Base-by-base conservation (phyloP, 2,113 vertebrate genomes). In the Paralichthys olivaceus region DNA sequence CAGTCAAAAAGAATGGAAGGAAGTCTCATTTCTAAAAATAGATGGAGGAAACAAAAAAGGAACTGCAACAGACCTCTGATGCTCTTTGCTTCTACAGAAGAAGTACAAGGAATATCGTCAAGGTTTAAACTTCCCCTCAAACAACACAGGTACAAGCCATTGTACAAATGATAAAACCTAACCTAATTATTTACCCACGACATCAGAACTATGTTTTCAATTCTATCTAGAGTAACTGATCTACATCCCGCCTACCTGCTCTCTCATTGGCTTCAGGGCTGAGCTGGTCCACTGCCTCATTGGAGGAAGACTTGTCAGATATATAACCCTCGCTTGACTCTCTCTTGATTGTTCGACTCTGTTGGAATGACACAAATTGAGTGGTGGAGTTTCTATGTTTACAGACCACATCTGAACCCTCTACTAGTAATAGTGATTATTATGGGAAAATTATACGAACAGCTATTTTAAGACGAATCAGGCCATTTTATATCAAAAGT, bases 281-380 rank as follows among this genome's bases (percentile, higher is more conserved):
- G 88, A 94, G 87, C 90, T 95, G 93, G 56, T 89, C 81, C 90
- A 88, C 86, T 77, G 93, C 93, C 84, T 95, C 94, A 90, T 91
- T 92, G 90, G 93, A 93, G 45, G 94, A 91, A 8, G 93, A 87
- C 85, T 91, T 91, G 78, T 93, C 94, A 76, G 94, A 90, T 62
- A 87, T 89, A 84, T 87, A 86, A 91, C 89, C 94, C 82, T 87
- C 79, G n/a, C 86, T 93, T 69, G 86, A 93, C 43, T 92, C 75
- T 53, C 80, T 90, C 89, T 93, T 88, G 90, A 94, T 90, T 77
- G 89, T 77, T 84, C 70, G 89, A 76, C 69, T 95, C 96, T 96
- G 95, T 90, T 90, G 93, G 85, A 84, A 95, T 84, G 84, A 93
- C 91, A 94, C 69, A 91, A 69, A 80, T 87, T 90, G 69, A 84